Conservation (phyloP, 2,797 vertebrate genomes). For the Anabacerthia variegaticeps region DNA sequence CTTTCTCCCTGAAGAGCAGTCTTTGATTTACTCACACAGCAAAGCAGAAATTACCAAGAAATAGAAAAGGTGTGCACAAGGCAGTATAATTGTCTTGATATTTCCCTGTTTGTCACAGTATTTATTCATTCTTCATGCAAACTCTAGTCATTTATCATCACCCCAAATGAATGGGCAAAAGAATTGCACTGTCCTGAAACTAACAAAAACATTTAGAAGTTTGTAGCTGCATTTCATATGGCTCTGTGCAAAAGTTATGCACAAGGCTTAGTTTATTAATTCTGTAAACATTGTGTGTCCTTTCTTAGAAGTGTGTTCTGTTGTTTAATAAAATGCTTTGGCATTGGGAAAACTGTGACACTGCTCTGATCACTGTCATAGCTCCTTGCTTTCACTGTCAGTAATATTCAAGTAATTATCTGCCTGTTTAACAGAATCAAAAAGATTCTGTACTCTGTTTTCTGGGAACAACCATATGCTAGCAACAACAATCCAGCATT, state of each 20-base stretch:
- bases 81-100: neutral
- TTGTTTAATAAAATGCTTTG: constrained; percentile 37
- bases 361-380: constrained; percentile 5
- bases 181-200: neutral
- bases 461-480: neutral
- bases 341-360: neutral
- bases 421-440: neutral
- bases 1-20: neutral
- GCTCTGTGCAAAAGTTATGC: neutral
- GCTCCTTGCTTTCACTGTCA: neutral
- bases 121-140: neutral
- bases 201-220: neutral
- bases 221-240: constrained; percentile 8
- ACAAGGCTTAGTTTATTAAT: constrained; percentile 17
- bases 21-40: constrained; percentile 11
- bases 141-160: neutral
- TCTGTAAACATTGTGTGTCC: neutral
- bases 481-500: neutral
- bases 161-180: neutral
- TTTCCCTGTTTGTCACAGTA: neutral
- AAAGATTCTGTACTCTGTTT: neutral
- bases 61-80: neutral
- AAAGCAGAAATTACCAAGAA: neutral
- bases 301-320: constrained; percentile 44
- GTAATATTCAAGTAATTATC: neutral